Conservation (phyloP, 2,113 vertebrate species). For the Varanus komodoensis region DNA sequence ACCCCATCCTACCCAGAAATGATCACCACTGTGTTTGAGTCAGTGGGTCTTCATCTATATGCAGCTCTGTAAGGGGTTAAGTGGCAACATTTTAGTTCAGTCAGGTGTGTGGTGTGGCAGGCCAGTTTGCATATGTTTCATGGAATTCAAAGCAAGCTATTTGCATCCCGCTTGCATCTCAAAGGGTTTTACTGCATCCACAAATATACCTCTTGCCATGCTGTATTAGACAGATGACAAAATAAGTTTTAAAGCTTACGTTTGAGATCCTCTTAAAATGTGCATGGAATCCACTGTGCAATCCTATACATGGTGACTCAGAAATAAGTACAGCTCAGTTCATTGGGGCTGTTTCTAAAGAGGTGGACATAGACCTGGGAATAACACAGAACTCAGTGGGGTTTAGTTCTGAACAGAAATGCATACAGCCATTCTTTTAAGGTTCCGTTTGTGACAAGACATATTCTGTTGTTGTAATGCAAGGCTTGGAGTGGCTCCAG, state of each 20-base stretch:
- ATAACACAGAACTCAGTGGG: not conserved
- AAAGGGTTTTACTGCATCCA: not conserved
- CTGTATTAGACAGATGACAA: not conserved
- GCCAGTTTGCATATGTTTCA: not conserved
- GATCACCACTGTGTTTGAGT: not conserved
- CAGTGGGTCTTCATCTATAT: not conserved
- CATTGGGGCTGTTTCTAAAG: too few relatives aligned
- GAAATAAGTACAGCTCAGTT: too few relatives aligned
- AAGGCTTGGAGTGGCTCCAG: not conserved
- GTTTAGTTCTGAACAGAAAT: not conserved
- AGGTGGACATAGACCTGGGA: not conserved
- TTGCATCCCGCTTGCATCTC: not conserved
- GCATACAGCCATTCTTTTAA: not conserved
- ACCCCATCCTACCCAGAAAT: not conserved
- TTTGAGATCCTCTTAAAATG: not conserved
- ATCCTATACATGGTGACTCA: too few relatives aligned
- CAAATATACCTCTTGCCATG: not conserved
- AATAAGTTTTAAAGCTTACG: not conserved
- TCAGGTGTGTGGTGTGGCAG: not conserved
- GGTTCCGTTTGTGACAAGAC: not conserved
- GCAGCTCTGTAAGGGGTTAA: not conserved
- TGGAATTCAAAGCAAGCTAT: not conserved
- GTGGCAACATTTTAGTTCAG: not conserved
- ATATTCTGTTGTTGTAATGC: not conserved
- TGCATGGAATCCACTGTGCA: not conserved